Evolutionary conservation across 2,888 invertebrate genomes (phyloP), one percentile per base, ranked within the genome.

Genomic region (Ptycholaimellus sp.): DNA sequence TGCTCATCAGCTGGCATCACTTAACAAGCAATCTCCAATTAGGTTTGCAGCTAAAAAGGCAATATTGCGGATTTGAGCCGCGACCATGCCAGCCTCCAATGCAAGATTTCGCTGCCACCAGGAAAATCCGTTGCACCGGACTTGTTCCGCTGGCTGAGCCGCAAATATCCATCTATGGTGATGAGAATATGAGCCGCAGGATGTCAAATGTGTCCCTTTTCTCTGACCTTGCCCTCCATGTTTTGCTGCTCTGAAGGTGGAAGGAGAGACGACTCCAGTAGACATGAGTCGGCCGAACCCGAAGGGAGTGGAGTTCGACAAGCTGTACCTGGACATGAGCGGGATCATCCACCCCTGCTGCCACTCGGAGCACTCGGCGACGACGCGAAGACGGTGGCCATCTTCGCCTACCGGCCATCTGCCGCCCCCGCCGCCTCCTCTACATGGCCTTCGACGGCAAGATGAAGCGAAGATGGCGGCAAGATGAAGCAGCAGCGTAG

Each of bases 371-470:
- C 81, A 96, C 60, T 80, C 71, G 44, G 83, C 90, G 2, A 99
- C 60, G 90, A 93, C 55, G 96, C 99, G 68, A 96, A 99, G 96
- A 96, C 99, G 87, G 71, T 85, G 33, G 80, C 83, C 32, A 96
- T 99, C 56, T 99, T 96, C 59, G 90, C 90, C 53, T 93, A 87
- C 60, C 93, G 62, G 69, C 73, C 7, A 57, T 56, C 28, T 51
- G 54, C 13, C 42, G 56, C 9, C 56, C 56, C 5, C 49, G 65
- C 51, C 82, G 82, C 59, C 48, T 96, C 31, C 64, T 99, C 44
- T 96, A 96, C 61, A 93, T 96, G 93, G 96, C 96, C 36, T 90
- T 99, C 60, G 96, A 96, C 66, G 96, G 96, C 17, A n/a, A n/a
- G n/a, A n/a, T n/a, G n/a, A n/a, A 93, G 96, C 50, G 57, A 58